Conservation (phyloP, 2,113 vertebrate species). For the Channa maculata region DNA sequence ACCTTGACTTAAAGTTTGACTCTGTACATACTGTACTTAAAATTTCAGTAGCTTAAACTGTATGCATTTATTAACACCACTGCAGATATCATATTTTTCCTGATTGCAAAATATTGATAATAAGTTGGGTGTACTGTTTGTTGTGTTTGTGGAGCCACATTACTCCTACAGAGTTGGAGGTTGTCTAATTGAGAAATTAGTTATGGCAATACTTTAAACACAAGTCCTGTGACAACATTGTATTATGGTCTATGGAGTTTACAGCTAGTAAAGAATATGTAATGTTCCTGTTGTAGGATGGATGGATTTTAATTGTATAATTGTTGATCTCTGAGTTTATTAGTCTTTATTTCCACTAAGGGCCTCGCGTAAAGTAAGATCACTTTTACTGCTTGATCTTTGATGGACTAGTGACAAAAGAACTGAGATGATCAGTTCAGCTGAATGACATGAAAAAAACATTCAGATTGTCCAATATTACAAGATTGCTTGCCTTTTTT, state of each 20-base stretch:
- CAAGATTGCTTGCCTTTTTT: no score
- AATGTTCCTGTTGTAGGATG: not conserved
- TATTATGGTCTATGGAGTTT: not conserved
- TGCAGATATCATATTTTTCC: not conserved
- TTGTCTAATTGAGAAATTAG: not conserved
- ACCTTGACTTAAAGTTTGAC: not conserved
- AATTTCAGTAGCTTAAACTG: not conserved
- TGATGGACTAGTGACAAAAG: no score
- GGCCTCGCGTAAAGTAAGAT: not conserved
- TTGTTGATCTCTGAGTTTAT: not conserved
- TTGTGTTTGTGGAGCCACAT: no score
- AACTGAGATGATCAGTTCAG: no score
- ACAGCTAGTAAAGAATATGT: not conserved
- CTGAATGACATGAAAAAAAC: no score
- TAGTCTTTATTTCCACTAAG: not conserved
- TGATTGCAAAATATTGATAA: no score
- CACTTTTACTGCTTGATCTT: not conserved
- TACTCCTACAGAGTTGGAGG: not conserved
- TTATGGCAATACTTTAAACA: not conserved
- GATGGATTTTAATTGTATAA: not conserved
- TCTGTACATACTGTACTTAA: not conserved
- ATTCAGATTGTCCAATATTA: no score
- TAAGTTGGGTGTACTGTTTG: not conserved
- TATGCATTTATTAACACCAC: not conserved
- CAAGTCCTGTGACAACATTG: not conserved